phyloP scores from a whole-genome alignment of 2,797 vertebrate genomes.

The Cetoscarus ocellatus region DNA sequence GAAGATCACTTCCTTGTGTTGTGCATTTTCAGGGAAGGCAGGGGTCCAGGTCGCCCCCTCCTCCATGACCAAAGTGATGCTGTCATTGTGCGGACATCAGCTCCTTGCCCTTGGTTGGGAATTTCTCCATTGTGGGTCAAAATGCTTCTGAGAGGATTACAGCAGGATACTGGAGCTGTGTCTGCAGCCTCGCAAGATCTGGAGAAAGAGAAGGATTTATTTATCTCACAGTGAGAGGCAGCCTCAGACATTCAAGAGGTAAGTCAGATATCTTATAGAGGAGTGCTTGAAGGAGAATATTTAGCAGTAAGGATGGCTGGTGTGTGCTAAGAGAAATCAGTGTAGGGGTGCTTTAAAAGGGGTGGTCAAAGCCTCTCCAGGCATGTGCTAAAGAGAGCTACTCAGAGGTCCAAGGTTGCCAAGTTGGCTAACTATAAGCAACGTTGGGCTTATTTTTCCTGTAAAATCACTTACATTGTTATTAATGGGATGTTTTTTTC shows the following conservation, averaged over 20 bases:
- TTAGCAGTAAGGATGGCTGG: background rate
- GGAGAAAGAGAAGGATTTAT: conserved; percentile 37
- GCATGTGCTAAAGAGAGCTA: conserved; percentile 71
- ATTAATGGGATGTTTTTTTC: too few relatives aligned
- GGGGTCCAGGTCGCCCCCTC: conserved; percentile 41
- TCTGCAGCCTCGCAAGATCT: conserved; percentile 41
- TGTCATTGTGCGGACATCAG: conserved; percentile 20
- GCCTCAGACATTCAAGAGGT: conserved; percentile 44
- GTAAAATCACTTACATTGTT: too few relatives aligned
- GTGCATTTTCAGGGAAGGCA: conserved; percentile 42
- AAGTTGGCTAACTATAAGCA: too few relatives aligned
- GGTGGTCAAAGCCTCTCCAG: conserved; percentile 59
- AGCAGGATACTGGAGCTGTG: conserved; percentile 51
- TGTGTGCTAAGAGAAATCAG: background rate
- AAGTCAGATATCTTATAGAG: conserved; percentile 25
- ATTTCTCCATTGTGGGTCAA: conserved; percentile 48
- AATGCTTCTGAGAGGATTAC: conserved; percentile 58
- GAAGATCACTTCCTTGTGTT: conserved; percentile 69
- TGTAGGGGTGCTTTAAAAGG: conserved; percentile 60
- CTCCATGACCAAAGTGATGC: conserved; percentile 13
- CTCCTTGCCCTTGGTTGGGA: conserved; percentile 35
- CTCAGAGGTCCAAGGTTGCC: conserved; percentile 50
- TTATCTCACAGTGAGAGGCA: conserved; percentile 18
- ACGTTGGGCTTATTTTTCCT: too few relatives aligned
- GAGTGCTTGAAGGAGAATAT: background rate